phyloP scores from a whole-genome alignment of 2,888 invertebrate species.

The Timema podura region DNA sequence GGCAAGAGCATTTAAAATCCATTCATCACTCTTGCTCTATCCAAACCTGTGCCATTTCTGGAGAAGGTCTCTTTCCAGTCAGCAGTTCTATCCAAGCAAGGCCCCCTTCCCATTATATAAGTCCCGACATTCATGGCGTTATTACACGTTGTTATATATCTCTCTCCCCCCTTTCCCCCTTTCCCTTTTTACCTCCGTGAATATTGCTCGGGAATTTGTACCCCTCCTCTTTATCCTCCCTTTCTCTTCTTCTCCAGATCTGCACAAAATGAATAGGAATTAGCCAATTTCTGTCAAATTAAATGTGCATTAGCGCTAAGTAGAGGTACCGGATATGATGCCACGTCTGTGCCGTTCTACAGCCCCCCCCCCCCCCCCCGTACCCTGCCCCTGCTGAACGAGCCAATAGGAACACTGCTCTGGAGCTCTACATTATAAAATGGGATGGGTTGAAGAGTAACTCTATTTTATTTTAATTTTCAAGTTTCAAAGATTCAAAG shows the following conservation, averaged over 20 bases:
- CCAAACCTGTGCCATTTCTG: not conserved
- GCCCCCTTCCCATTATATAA: slow-evolving; percentile 25
- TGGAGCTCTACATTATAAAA: too few relatives aligned
- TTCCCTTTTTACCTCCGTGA: slow-evolving; percentile 19
- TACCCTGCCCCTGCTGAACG: too few relatives aligned
- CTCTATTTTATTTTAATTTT: too few relatives aligned
- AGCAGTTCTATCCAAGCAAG: slow-evolving; percentile 23
- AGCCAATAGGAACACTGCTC: too few relatives aligned
- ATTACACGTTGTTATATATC: slow-evolving; percentile 22
- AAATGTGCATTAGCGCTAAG: slow-evolving; percentile 44
- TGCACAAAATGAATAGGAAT: slow-evolving; percentile 45
- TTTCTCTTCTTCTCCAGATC: slow-evolving; percentile 30
- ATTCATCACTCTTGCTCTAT: slow-evolving; percentile 1
- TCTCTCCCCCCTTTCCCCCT: slow-evolving; percentile 4
- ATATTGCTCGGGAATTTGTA: slow-evolving; percentile 31
- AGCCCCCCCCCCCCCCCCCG: too few relatives aligned
- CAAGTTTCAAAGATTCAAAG: too few relatives aligned
- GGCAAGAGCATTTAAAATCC: slow-evolving; percentile 30
- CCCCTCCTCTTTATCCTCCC: slow-evolving; percentile 1
- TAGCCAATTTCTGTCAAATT: slow-evolving; percentile 47
- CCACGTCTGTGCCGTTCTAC: too few relatives aligned
- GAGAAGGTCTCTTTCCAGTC: slow-evolving; percentile 28
- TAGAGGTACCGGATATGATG: slow-evolving; percentile 22
- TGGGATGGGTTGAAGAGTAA: too few relatives aligned
- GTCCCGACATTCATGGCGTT: slow-evolving; percentile 28